Conservation (phyloP, 2,113 vertebrate genomes). For the Actenoides lindsayi region DNA sequence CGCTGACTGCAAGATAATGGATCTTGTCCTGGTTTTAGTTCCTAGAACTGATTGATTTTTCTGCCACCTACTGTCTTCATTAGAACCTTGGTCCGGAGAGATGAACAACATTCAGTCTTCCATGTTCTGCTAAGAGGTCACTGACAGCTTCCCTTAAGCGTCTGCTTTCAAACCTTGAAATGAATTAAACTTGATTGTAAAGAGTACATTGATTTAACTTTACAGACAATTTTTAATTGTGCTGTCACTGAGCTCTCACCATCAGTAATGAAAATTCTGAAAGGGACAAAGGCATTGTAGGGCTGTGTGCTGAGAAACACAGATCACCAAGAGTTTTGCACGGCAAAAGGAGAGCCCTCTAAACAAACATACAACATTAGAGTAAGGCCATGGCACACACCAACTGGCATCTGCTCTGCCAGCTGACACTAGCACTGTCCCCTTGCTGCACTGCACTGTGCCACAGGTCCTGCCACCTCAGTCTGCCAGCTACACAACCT, state of each 20-base stretch:
- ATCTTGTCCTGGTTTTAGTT: background rate
- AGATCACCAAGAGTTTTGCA: background rate
- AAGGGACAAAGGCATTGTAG: background rate
- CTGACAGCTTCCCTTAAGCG: background rate
- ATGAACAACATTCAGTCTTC: background rate
- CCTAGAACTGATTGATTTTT: background rate
- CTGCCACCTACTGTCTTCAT: background rate
- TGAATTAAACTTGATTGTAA: background rate
- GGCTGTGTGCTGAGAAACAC: rapidly evolving
- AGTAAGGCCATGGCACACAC: background rate
- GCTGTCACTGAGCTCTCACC: background rate
- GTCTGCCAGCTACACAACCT: background rate
- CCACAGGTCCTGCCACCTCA: background rate
- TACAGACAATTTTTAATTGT: background rate
- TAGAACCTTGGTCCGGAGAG: background rate
- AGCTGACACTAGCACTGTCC: background rate
- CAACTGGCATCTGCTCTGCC: background rate
- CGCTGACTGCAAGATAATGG: background rate
- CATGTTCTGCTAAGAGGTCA: background rate
- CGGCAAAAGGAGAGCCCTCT: background rate
- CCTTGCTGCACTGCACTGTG: background rate
- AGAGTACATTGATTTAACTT: background rate
- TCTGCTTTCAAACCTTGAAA: background rate
- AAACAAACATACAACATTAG: rapidly evolving
- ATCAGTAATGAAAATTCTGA: background rate